Base-by-base conservation (phyloP, 1,140 invertebrate genomes). In the Vollenhovia emeryi region DNA sequence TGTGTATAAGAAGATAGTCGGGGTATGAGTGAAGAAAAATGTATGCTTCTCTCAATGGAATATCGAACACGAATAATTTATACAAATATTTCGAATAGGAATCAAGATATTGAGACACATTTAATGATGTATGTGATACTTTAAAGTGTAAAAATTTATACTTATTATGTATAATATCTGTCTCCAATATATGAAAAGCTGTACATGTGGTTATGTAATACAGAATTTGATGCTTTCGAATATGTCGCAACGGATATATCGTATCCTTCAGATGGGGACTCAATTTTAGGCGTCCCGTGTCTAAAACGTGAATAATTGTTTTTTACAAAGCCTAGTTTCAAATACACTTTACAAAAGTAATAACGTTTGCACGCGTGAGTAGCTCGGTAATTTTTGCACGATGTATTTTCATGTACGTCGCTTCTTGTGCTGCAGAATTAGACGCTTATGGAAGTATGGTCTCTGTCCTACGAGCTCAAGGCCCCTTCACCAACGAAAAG, bases 391-490 rank as follows among this genome's bases (percentile, higher is more conserved):
- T 59, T 45, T 74, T 13, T 15, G 36, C 66, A 66, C 6, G 0
- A 18, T 27, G 4, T 82, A n/a, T 48, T 48, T 2, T 85, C 0
- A 73, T 15, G 9, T 68, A 18, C 40, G 6, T n/a, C 40, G 73
- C n/a, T 75, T 36, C 79, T 2, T 84, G 9, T 66, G 40, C 66
- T 73, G 30, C 92, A 98, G 98, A 99, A 96, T 95, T 99, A 89
- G 98, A 98, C 95, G 98, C 98, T 86, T 99, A 99, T 96, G 97
- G 97, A 89, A 96, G 97, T 93, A 96, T 99, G 93, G 97, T 99
- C 68, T 98, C 97, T 91, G 98, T 98, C 86, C 97, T 99, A 93
- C 96, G 98, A 95, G 98, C 98, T 91, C 98, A 99, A 95, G 98
- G 98, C 79, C 96, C 97, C 92, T 96, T 99, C 52, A 98, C 96